Evolutionary conservation across 2,113 vertebrate genomes (phyloP).

Genomic region (Cinclus mexicanus): DNA sequence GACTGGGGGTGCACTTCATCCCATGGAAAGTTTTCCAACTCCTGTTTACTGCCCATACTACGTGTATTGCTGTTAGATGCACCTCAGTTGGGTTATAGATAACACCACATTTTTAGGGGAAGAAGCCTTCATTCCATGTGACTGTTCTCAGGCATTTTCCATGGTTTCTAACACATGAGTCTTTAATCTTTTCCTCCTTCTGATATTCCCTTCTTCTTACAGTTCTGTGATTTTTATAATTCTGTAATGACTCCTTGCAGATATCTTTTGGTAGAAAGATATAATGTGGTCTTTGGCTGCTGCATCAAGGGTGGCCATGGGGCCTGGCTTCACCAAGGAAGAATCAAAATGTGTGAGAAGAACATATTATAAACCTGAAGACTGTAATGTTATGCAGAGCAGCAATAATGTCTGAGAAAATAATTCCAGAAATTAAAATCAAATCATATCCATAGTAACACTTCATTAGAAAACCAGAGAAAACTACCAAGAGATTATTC

Average conservation of each 20-base stretch:
- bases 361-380: neutral
- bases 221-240: neutral
- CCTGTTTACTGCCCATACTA: neutral
- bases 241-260: neutral
- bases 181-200: neutral
- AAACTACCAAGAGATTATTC: neutral
- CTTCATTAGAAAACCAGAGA: neutral
- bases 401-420: neutral
- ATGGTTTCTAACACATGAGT: neutral
- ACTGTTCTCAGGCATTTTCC: neutral
- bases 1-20: neutral
- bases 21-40: neutral
- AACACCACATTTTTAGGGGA: neutral
- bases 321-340: neutral
- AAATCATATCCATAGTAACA: neutral
- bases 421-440: neutral
- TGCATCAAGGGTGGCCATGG: neutral
- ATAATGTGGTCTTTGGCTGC: neutral
- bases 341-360: neutral
- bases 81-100: neutral
- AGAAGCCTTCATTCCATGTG: neutral
- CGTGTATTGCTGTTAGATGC: neutral
- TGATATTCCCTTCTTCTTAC: neutral
- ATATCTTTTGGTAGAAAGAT: neutral
- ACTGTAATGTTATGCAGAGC: neutral